phyloP scores from a whole-genome alignment of 2,888 invertebrate species.

The Hyles lineata region DNA sequence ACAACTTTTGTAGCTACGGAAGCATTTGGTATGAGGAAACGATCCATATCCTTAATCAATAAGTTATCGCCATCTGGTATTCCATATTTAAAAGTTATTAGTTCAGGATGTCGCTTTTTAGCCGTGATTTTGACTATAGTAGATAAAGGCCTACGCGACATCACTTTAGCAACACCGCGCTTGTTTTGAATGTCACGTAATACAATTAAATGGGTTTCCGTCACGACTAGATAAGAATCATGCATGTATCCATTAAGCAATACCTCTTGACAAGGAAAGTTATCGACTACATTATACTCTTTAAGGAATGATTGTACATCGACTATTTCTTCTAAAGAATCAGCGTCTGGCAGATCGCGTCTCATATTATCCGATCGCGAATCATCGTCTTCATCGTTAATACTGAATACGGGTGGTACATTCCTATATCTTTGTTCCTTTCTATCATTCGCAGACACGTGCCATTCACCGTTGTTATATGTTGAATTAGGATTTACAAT shows the following conservation, averaged over 20 bases:
- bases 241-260: slow-evolving; percentile 94
- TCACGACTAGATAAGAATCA: slow-evolving; percentile 94
- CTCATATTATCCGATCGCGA: slow-evolving; percentile 62
- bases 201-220: slow-evolving; percentile 93
- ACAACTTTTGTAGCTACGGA: slow-evolving; percentile 95
- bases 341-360: slow-evolving; percentile 82
- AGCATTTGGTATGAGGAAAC: slow-evolving; percentile 96
- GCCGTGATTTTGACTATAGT: slow-evolving; percentile 99
- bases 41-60: slow-evolving; percentile 94
- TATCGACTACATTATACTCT: slow-evolving; percentile 92
- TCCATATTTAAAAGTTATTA: slow-evolving; percentile 99
- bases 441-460: slow-evolving; percentile 93
- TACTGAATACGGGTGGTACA: slow-evolving; percentile 96
- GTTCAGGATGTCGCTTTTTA: slow-evolving; percentile 96
- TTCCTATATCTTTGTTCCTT: slow-evolving; percentile 95
- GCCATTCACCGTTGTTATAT: slow-evolving; percentile 87
- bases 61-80: slow-evolving; percentile 91
- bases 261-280: slow-evolving; percentile 96
- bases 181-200: slow-evolving; percentile 91
- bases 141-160: slow-evolving; percentile 94
- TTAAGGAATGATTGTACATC: slow-evolving; percentile 92
- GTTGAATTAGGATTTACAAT: slow-evolving; percentile 93
- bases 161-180: slow-evolving; percentile 92
- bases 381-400: slow-evolving; percentile 91
- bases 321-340: slow-evolving; percentile 90